Percentiles rank a stretch among this genome's conserved stretches.
These are phyloP conservation scores for Lanius collurio DNA, from an alignment of 2,113 vertebrate species.

Conservation along the genomic window DNA sequence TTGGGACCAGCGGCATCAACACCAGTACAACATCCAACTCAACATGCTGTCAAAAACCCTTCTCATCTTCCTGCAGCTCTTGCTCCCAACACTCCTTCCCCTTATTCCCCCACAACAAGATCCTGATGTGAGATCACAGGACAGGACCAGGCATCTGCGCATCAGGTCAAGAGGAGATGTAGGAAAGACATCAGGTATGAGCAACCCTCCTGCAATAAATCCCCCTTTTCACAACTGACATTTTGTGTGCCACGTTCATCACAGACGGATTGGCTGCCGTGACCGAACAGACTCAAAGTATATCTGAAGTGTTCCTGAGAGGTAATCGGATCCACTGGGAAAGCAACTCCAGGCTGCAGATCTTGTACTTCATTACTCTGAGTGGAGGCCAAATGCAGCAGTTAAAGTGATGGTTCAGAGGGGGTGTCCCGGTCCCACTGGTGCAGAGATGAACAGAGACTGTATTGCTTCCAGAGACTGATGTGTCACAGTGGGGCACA, in stretches of 20 bases:
- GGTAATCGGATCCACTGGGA: neutral
- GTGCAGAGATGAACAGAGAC: neutral
- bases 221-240: neutral
- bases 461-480: neutral
- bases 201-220: neutral
- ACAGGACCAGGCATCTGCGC: constrained; percentile 47
- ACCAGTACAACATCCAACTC: constrained; percentile 56
- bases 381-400: neutral
- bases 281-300: neutral
- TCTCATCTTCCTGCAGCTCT: constrained; percentile 63
- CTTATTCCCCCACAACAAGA: constrained; percentile 37
- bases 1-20: constrained; percentile 61
- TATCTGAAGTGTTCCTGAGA: neutral
- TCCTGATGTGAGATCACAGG: constrained; percentile 50
- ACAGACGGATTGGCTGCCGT: neutral
- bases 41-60: constrained; percentile 63
- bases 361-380: neutral
- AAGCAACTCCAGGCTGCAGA: neutral
- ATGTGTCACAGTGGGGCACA: neutral
- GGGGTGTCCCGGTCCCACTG: neutral
- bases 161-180: constrained; percentile 59
- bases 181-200: constrained; percentile 63
- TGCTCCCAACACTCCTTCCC: constrained; percentile 56
- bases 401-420: neutral
- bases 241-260: neutral